These are phyloP conservation scores for Branchinecta lindahli DNA, from an alignment of 1,140 invertebrate genomes.

Conservation along the genomic window DNA sequence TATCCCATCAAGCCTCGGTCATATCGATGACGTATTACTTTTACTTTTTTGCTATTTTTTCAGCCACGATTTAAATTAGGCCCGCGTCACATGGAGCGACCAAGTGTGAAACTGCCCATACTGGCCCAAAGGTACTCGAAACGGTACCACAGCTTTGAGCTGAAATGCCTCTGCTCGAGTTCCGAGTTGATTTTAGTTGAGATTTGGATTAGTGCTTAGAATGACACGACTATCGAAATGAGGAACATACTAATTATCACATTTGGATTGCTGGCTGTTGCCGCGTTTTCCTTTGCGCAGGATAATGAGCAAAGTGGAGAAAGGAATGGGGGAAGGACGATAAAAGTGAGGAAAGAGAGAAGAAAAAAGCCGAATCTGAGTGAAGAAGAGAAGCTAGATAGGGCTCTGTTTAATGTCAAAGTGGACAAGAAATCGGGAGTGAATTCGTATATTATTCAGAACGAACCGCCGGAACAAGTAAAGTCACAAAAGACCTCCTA, in stretches of 20 bases:
- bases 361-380: not conserved
- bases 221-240: not conserved
- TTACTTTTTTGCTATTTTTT: no score
- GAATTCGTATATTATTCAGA: not conserved
- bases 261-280: no score
- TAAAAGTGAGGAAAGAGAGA: not conserved
- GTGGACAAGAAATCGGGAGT: not conserved
- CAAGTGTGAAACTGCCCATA: not conserved
- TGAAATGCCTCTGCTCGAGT: not conserved
- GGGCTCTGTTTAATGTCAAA: not conserved
- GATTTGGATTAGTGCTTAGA: not conserved
- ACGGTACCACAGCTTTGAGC: not conserved
- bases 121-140: not conserved
- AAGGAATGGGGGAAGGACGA: not conserved
- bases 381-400: not conserved
- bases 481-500: not conserved
- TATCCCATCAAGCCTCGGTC: no score
- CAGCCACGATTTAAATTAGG: no score
- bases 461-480: not conserved
- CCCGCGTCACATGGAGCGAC: not conserved
- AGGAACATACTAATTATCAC: no score
- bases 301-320: no score
- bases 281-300: no score
- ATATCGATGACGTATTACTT: no score
- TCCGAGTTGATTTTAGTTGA: not conserved